Evolutionary conservation across 1,140 invertebrate species (phyloP).

Genomic region (Psix sp.): DNA sequence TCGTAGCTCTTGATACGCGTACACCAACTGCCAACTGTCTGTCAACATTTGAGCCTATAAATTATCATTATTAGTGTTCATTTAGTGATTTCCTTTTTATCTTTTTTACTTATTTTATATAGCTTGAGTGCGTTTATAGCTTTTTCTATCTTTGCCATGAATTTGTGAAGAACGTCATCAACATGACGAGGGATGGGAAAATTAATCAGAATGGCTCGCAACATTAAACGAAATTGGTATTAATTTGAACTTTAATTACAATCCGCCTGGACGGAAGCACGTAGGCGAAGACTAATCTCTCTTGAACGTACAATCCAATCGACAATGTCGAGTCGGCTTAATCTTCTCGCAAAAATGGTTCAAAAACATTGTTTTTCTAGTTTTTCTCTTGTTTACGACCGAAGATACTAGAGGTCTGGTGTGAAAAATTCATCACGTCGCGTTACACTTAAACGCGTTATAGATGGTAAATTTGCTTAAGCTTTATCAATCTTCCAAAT

Average conservation of each 20-base stretch:
- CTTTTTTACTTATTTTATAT: too few species aligned
- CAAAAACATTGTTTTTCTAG: too few species aligned
- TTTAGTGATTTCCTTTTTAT: background rate
- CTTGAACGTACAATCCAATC: slow-evolving; percentile 28
- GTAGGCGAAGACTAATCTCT: slow-evolving; percentile 47
- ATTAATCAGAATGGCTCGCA: slow-evolving; percentile 31
- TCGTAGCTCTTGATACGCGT: slow-evolving; percentile 8
- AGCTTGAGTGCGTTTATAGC: too few species aligned
- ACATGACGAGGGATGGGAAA: slow-evolving; percentile 17
- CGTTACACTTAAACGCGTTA: too few species aligned
- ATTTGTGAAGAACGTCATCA: too few species aligned
- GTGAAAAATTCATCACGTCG: too few species aligned
- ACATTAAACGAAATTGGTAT: slow-evolving; percentile 44
- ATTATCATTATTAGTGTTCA: background rate
- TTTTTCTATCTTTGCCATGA: too few species aligned
- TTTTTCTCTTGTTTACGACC: too few species aligned
- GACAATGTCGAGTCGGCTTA: slow-evolving; percentile 11
- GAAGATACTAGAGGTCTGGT: too few species aligned
- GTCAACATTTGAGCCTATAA: background rate
- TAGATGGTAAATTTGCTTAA: too few species aligned
- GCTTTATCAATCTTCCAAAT: too few species aligned
- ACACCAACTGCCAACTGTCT: slow-evolving; percentile 5
- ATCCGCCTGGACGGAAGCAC: slow-evolving; percentile 44
- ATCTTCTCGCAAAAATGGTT: background rate
- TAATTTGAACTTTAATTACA: slow-evolving; percentile 59